These are phyloP conservation scores for Tetrapedia diversipes DNA, from an alignment of 2,888 invertebrate genomes.

Conservation along the genomic window DNA sequence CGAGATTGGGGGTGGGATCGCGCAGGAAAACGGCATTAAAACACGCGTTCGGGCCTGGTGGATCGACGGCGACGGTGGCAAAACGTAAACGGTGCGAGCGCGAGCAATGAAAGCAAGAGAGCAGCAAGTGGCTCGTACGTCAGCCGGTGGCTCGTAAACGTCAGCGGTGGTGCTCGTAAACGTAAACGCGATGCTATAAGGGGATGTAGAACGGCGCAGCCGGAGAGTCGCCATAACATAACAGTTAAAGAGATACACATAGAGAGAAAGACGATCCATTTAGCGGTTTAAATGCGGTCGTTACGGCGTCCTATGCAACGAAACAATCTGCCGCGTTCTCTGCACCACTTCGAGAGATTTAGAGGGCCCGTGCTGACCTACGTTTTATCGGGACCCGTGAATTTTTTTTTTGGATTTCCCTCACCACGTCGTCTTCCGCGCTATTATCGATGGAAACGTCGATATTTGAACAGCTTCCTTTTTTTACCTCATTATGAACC, in stretches of 20 bases:
- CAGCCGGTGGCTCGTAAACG: conserved; percentile 83
- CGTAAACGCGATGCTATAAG: conserved; percentile 83
- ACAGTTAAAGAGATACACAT: conserved; percentile 77
- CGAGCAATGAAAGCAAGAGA: conserved; percentile 81
- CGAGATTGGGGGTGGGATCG: too few relatives aligned
- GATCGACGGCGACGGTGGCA: conserved; percentile 67
- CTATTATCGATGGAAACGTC: too few relatives aligned
- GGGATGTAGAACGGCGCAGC: conserved; percentile 77
- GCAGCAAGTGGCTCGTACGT: conserved; percentile 83
- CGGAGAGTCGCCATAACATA: conserved; percentile 79
- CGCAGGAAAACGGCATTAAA: conserved; percentile 45
- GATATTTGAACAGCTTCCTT: too few relatives aligned
- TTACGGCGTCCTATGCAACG: conserved; percentile 66
- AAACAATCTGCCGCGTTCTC: conserved; percentile 65
- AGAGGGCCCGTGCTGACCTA: conserved; percentile 13
- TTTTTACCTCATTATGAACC: too few relatives aligned
- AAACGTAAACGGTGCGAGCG: conserved; percentile 76
- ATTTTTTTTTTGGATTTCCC: not conserved
- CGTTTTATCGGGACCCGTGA: not conserved
- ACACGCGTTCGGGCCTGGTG: conserved; percentile 33
- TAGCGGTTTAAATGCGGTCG: conserved; percentile 69
- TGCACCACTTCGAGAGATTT: conserved; percentile 39
- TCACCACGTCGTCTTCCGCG: not conserved
- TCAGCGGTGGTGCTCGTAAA: conserved; percentile 82
- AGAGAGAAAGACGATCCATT: conserved; percentile 71